A percentile compares a stretch with the other conserved stretches of the same genome.
phyloP scores from a whole-genome alignment of 2,113 vertebrate species.

The Alexandromys fortis region DNA sequence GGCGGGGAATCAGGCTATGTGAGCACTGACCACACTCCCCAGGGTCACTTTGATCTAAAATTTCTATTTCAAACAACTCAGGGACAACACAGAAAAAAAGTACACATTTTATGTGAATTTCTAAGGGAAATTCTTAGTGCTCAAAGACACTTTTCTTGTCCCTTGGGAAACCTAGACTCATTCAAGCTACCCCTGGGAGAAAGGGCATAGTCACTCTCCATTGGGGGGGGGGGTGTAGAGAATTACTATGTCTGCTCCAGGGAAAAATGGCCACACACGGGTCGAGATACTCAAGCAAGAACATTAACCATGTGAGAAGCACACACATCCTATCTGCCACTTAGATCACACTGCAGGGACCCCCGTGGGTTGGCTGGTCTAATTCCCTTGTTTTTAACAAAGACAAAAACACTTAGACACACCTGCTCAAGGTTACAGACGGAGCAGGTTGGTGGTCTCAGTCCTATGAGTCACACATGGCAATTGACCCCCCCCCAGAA shows the following conservation, averaged over 20 bases:
- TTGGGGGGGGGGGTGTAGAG: too few relatives aligned
- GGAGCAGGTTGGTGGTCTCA: neutral
- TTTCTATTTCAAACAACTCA: constrained; percentile 20
- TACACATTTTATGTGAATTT: neutral
- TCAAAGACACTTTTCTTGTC: neutral
- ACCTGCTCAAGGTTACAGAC: neutral
- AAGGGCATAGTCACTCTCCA: neutral
- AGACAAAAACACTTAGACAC: neutral
- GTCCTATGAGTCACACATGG: neutral
- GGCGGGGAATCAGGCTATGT: neutral
- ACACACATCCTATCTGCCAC: neutral
- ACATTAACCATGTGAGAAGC: neutral
- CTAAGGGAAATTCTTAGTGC: constrained; percentile 4
- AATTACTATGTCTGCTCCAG: neutral
- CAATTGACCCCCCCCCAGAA: neutral
- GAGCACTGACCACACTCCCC: neutral
- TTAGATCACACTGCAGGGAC: neutral
- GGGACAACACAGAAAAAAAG: neutral
- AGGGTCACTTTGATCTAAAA: neutral
- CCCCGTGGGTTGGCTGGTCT: neutral
- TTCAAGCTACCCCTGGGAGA: neutral
- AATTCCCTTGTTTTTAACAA: neutral
- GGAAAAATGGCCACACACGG: neutral
- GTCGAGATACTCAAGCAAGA: neutral
- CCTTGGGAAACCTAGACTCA: neutral